phyloP scores from a whole-genome alignment of 2,113 vertebrate species.

The Cygnus buccinator region DNA sequence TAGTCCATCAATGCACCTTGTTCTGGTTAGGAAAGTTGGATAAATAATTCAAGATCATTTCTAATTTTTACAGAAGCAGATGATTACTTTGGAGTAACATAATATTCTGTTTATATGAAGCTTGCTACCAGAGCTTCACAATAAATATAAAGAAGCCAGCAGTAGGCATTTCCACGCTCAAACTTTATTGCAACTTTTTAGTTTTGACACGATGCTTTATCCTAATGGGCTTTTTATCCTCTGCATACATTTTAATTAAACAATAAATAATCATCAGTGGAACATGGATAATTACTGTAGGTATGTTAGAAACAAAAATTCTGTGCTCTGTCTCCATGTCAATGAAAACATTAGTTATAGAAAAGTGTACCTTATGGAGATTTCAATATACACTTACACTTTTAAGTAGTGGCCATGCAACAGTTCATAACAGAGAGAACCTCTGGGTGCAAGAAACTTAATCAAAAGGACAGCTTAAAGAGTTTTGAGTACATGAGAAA shows the following conservation, averaged over 20 bases:
- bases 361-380: background rate
- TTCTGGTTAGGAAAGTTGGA: background rate
- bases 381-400: background rate
- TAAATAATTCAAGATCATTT: background rate
- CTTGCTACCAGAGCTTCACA: background rate
- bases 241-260: background rate
- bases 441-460: background rate
- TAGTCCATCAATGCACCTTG: background rate
- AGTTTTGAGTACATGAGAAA: background rate
- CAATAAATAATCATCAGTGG: constrained; percentile 28
- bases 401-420: background rate
- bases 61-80: background rate
- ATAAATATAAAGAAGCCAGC: background rate
- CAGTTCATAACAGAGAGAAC: background rate
- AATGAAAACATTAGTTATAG: background rate
- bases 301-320: background rate
- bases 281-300: constrained; percentile 23
- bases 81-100: background rate
- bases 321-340: background rate
- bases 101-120: background rate
- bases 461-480: background rate
- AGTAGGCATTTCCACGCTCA: background rate
- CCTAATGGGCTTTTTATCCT: constrained; percentile 2
- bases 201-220: background rate
- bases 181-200: constrained; percentile 9